phyloP scores from a whole-genome alignment of 2,888 invertebrate species.

The Lathronympha strigana region DNA sequence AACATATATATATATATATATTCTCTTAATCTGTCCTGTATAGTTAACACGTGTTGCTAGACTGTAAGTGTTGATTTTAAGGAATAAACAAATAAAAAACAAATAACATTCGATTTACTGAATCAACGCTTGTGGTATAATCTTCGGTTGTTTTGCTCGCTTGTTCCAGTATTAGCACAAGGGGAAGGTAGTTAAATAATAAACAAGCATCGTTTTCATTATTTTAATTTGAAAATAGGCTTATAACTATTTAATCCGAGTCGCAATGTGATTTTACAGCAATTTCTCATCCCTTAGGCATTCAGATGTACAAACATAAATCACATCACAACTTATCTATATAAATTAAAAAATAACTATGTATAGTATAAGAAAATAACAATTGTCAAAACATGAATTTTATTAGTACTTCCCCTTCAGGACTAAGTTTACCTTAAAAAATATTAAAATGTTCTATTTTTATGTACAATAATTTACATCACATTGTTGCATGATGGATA shows the following conservation, averaged over 20 bases:
- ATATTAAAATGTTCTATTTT: constrained; percentile 64
- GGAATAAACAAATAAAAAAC: too few species aligned
- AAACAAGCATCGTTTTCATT: constrained; percentile 55
- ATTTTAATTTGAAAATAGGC: constrained; percentile 81
- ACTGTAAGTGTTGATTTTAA: too few species aligned
- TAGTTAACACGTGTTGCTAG: too few species aligned
- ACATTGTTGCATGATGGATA: constrained; percentile 70
- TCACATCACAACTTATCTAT: constrained; percentile 70
- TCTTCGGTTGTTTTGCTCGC: too few species aligned
- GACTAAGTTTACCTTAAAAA: constrained; percentile 66
- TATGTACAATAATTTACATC: constrained; percentile 84
- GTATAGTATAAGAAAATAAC: constrained; percentile 64
- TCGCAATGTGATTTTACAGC: constrained; percentile 67
- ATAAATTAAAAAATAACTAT: constrained; percentile 71
- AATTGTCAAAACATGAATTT: constrained; percentile 68
- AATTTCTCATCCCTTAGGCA: constrained; percentile 48
- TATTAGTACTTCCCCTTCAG: constrained; percentile 57
- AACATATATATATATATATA: too few species aligned
- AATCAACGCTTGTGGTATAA: too few species aligned
- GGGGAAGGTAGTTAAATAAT: constrained; percentile 46
- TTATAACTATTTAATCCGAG: constrained; percentile 73
- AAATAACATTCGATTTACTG: too few species aligned
- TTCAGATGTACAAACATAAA: constrained; percentile 50
- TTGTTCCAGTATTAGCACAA: too few species aligned
- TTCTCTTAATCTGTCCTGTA: too few species aligned